phyloP scores from a whole-genome alignment of 2,797 vertebrate species.

The Gastrophryne carolinensis region DNA sequence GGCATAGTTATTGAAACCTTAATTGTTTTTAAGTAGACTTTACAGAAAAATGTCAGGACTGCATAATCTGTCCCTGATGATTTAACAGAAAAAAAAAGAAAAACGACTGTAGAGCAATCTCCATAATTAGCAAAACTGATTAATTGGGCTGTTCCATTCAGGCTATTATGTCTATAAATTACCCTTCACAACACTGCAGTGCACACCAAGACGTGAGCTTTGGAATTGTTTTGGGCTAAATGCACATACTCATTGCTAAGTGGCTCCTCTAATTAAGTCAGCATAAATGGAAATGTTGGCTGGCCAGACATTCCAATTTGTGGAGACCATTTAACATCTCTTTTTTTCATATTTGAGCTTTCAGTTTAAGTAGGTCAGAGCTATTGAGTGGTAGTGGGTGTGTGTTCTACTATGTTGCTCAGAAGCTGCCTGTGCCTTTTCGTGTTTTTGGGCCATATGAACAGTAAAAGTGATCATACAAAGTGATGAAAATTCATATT shows the following conservation, averaged over 20 bases:
- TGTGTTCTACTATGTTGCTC: neutral
- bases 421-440: too few relatives aligned
- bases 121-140: conserved; percentile 53
- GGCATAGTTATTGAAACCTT: conserved; percentile 17
- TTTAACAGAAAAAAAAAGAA: conserved; percentile 19
- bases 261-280: conserved; percentile 31
- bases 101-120: conserved; percentile 36
- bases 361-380: neutral
- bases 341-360: conserved; percentile 18
- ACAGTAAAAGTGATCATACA: too few relatives aligned
- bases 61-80: conserved; percentile 47
- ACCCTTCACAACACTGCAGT: conserved; percentile 50
- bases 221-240: conserved; percentile 43
- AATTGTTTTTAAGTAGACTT: conserved; percentile 31
- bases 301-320: conserved; percentile 21
- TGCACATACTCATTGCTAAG: conserved; percentile 38
- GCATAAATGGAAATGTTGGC: conserved; percentile 36
- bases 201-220: conserved; percentile 23
- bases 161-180: conserved; percentile 52
- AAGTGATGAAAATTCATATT: too few relatives aligned
- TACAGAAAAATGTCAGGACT: conserved; percentile 44
- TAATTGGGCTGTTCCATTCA: conserved; percentile 50
- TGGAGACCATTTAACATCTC: conserved; percentile 42
- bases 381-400: neutral
- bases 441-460: too few relatives aligned